Evolutionary conservation across 2,797 vertebrate genomes (phyloP).

Genomic region (Chaunax sp.): DNA sequence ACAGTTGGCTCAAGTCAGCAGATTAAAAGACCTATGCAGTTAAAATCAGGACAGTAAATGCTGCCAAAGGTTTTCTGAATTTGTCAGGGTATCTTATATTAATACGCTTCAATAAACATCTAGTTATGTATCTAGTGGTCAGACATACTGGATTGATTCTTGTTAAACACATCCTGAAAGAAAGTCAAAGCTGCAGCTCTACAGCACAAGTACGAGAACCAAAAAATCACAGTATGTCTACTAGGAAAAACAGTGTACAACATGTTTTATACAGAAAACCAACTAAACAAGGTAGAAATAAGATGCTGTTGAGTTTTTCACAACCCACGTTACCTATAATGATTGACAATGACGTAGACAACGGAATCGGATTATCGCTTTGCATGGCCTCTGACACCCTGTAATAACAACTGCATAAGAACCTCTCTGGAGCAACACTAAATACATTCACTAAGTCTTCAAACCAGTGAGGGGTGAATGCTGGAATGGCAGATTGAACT

Average conservation of each 20-base stretch:
- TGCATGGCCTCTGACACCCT: slow-evolving; percentile 7
- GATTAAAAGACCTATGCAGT: slow-evolving; percentile 25
- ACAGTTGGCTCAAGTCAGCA: slow-evolving; percentile 65
- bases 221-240: slow-evolving; percentile 35
- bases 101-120: background rate
- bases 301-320: slow-evolving; percentile 24
- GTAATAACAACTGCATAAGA: slow-evolving; percentile 4
- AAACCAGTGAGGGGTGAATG: slow-evolving; percentile 23
- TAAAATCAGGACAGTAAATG: slow-evolving; percentile 24
- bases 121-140: slow-evolving; percentile 8
- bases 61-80: slow-evolving; percentile 15
- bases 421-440: background rate
- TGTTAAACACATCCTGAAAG: slow-evolving; percentile 27
- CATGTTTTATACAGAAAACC: slow-evolving; percentile 27
- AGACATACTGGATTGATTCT: slow-evolving; percentile 9
- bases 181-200: slow-evolving; percentile 19
- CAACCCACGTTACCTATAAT: slow-evolving; percentile 16
- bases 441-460: slow-evolving; percentile 30
- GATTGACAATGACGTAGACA: background rate
- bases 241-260: slow-evolving; percentile 42
- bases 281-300: slow-evolving; percentile 22
- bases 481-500: slow-evolving; percentile 40
- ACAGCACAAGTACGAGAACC: slow-evolving; percentile 10
- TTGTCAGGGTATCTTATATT: slow-evolving; percentile 1
- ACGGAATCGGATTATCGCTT: background rate